Evolutionary conservation across 2,113 vertebrate genomes (phyloP).

Genomic region (Hippocampus zosterae): DNA sequence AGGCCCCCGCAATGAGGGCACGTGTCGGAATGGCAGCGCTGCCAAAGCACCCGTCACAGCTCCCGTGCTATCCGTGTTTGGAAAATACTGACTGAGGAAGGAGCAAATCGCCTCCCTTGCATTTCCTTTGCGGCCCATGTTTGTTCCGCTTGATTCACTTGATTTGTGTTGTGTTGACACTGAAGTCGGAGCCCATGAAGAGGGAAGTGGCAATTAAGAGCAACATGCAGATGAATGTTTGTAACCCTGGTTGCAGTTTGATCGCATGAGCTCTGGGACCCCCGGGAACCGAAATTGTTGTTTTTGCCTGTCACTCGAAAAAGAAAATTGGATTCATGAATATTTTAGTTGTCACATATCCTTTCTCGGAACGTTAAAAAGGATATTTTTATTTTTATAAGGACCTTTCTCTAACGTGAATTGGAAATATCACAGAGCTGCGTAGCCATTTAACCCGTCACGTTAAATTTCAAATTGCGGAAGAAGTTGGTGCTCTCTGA

Average conservation of each 20-base stretch:
- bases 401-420: not conserved
- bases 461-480: not conserved
- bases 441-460: not conserved
- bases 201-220: not conserved
- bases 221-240: not conserved
- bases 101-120: slow-evolving; percentile 19
- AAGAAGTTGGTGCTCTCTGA: slow-evolving; percentile 9
- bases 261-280: no score
- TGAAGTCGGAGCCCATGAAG: not conserved
- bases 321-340: no score
- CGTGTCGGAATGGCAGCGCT: no score
- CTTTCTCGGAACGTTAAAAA: no score
- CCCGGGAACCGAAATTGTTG: no score
- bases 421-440: not conserved
- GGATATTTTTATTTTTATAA: no score
- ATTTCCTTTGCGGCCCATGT: slow-evolving; percentile 23
- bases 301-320: no score
- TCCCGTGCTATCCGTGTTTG: slow-evolving; percentile 8
- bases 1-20: not conserved
- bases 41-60: not conserved
- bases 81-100: slow-evolving; percentile 21
- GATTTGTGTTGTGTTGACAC: slow-evolving; percentile 27
- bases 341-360: no score
- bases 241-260: not conserved
- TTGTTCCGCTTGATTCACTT: slow-evolving; percentile 4